Conservation (phyloP, 2,113 vertebrate genomes). For the Proteles cristata region DNA sequence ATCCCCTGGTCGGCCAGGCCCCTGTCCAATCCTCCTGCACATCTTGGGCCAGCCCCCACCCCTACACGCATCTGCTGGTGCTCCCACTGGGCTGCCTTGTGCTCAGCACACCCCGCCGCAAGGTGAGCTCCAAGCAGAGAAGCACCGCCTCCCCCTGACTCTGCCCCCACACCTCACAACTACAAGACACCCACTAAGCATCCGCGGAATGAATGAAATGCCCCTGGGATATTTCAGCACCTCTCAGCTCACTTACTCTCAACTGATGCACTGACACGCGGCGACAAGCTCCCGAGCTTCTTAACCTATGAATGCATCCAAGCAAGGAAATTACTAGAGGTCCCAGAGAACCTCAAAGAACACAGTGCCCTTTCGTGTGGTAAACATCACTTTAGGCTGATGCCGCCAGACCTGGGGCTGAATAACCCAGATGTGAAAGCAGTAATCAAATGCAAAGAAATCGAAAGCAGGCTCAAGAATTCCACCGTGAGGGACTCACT, state of each 20-base stretch:
- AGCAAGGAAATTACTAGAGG: not conserved
- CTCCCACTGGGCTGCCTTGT: not conserved
- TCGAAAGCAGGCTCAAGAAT: not conserved
- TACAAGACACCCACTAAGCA: not conserved
- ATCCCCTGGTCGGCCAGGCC: rapidly evolving
- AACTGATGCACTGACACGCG: rapidly evolving
- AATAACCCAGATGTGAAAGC: not conserved
- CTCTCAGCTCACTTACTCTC: not conserved
- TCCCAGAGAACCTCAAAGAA: not conserved
- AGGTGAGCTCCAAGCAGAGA: not conserved
- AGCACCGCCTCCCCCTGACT: not conserved
- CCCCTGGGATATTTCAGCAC: not conserved
- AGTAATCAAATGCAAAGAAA: not conserved
- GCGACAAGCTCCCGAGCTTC: rapidly evolving
- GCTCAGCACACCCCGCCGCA: not conserved
- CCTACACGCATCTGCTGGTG: not conserved
- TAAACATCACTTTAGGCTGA: not conserved
- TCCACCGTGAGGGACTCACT: not conserved
- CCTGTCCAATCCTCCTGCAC: rapidly evolving
- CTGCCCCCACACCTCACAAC: not conserved
- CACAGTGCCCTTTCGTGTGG: not conserved
- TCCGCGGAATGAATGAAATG: not conserved
- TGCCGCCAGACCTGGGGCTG: not conserved
- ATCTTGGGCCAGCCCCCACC: not conserved
- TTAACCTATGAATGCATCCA: not conserved